Evolutionary conservation across 2,888 invertebrate species (phyloP).

Genomic region (Laspeyria flexula): DNA sequence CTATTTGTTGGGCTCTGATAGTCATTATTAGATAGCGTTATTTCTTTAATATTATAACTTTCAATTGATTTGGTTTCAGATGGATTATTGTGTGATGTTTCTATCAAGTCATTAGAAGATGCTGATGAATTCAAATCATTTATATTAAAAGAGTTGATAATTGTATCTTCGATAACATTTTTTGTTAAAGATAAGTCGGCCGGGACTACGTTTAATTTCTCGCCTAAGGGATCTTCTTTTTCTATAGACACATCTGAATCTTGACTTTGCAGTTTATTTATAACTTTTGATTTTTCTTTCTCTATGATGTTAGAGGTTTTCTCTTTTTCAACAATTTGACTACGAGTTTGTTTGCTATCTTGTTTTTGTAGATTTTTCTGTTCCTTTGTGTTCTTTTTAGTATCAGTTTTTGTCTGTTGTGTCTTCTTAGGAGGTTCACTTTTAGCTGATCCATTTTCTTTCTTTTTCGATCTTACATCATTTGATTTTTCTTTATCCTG

Average conservation of each 20-base stretch:
- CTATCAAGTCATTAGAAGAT: constrained; percentile 36
- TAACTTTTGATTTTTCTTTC: constrained; percentile 20
- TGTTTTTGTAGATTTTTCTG: constrained; percentile 32
- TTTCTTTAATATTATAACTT: constrained; percentile 13
- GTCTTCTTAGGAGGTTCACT: constrained; percentile 57
- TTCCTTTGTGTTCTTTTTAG: constrained; percentile 51
- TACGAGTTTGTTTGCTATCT: constrained; percentile 20
- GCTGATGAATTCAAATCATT: constrained; percentile 37
- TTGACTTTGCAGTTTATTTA: constrained; percentile 18
- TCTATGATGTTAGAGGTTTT: constrained; percentile 18
- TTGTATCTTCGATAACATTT: constrained; percentile 40
- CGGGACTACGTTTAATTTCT: constrained; percentile 3
- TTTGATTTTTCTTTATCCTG: constrained; percentile 55
- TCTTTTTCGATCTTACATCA: constrained; percentile 58
- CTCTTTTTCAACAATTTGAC: constrained; percentile 25
- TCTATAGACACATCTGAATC: constrained; percentile 20
- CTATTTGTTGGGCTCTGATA: constrained; percentile 12
- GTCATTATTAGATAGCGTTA: constrained; percentile 10
- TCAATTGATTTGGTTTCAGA: constrained; percentile 1
- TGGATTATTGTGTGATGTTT: constrained; percentile 8
- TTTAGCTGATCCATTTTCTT: constrained; percentile 53
- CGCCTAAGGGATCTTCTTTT: constrained; percentile 13
- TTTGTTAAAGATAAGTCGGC: constrained; percentile 9
- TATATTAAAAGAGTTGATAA: constrained; percentile 54
- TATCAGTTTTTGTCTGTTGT: constrained; percentile 63